Base-by-base conservation (phyloP, 2,888 invertebrate genomes). In the Axea sp. region DNA sequence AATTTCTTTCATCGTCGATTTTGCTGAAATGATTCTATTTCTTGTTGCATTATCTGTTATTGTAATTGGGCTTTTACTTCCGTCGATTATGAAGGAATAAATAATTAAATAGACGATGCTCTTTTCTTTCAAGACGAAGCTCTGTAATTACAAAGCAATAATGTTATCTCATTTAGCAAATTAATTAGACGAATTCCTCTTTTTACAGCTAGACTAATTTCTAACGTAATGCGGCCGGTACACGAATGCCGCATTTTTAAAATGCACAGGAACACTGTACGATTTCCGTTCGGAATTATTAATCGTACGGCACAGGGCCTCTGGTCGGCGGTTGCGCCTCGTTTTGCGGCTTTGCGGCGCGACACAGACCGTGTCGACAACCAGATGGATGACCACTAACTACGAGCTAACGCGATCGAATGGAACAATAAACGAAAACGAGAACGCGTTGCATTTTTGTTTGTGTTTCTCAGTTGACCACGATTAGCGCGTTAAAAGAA, bases 361-460 rank as follows among this genome's bases (percentile, higher is more conserved):
- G 71, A 77, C 80, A 68, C 80, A 76, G 73, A 73, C 76, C 77
- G 55, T 72, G 78, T 67, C 74, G 80, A 79, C 79, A 67, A 76
- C 69, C 74, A 72, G 73, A 77, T 28, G 33, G 59, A 55, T 78
- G 67, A 77, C 76, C 78, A 78, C 77, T 81, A 83, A 83, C 80
- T 71, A 76, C 78, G 75, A 77, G 67, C 77, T 82, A 82, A 80
- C 55, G 55, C 80, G 79, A 79, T 47, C 67, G 73, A 73, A 77
- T 68, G 76, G 78, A 80, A 79, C 79, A 78, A 79, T 79, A 78
- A 78, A 77, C 62, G 71, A 69, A 65, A 30, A 12, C 28, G 41
- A 3, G 47, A 41, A 9, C 6, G 24, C 39, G 31, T 28, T 9
- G 43, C 28, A 65, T 68, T 68, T 68, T 57, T 55, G 49, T 30